Conservation (phyloP, 2,888 invertebrate species). For the Tinea trinotella region DNA sequence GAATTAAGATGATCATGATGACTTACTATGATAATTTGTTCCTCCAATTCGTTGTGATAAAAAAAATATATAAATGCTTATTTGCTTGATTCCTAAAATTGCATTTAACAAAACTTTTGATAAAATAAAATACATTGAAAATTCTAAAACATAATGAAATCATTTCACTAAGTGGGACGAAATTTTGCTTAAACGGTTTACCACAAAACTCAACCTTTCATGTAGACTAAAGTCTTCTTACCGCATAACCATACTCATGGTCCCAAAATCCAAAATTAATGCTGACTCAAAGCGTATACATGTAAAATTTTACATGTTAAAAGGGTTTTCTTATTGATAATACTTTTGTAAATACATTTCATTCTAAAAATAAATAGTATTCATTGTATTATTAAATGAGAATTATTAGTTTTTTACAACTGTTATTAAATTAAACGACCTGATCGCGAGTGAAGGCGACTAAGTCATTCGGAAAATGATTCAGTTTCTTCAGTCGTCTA, state of each 20-base stretch:
- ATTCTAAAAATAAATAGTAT: neutral
- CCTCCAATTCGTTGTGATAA: too few relatives aligned
- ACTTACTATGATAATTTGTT: too few relatives aligned
- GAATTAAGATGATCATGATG: too few relatives aligned
- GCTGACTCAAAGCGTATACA: neutral
- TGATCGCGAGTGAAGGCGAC: too few relatives aligned
- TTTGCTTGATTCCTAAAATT: too few relatives aligned
- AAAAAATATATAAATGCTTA: too few relatives aligned
- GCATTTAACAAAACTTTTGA: neutral
- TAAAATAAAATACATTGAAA: neutral
- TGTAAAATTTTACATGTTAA: neutral
- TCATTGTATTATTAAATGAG: too few relatives aligned
- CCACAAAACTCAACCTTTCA: slow-evolving; percentile 15
- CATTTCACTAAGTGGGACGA: slow-evolving; percentile 7
- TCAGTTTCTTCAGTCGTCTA: too few relatives aligned
- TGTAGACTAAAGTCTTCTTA: slow-evolving; percentile 3
- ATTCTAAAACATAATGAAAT: slow-evolving; percentile 4
- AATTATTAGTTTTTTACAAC: too few relatives aligned
- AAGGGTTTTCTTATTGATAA: neutral
- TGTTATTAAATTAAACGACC: too few relatives aligned
- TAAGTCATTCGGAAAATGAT: too few relatives aligned
- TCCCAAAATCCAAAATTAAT: slow-evolving; percentile 6
- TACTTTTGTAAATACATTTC: neutral
- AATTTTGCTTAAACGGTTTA: slow-evolving; percentile 7
- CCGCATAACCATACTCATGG: slow-evolving; percentile 8